Evolutionary conservation across 2,113 vertebrate genomes (phyloP), one percentile per base, ranked within the genome.

Genomic region (Hepsetus odoe): DNA sequence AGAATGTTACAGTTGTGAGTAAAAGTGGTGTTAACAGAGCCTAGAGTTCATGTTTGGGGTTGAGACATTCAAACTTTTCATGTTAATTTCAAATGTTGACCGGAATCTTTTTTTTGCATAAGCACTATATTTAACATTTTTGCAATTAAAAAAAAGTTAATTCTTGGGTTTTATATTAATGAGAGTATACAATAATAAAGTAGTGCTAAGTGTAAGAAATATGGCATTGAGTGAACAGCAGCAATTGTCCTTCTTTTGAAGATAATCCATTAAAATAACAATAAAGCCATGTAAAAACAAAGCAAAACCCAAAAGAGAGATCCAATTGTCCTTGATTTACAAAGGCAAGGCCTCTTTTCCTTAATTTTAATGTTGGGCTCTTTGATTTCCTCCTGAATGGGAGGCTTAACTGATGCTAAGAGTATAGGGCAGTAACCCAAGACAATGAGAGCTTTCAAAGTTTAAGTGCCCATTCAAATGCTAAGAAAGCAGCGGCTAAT

Each of bases 381-480:
- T 90, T 87, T 89, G 86, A 92, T 92, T 91, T 89, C 85, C 88
- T 87, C 88, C 83, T 90, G 89, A 92, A 90, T 90, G 83, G 87
- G 72, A 88, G 90, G 83, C 88, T 89, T 86, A 90, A 90, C 84
- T 88, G 86, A 91, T 90, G 89, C 59, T 84, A 86, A 86, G 83
- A 88, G 86, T 86, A 89, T 82, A 89, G 90, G 85, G 46, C 81
- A 89, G 87, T 91, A 90, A 86, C 88, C 86, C 87, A 91, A 93
- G 92, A 93, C 93, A 94, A 93, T 92, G 86, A 90, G 86, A 92
- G 89, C 91, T 92, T 91, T 90, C 87, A 93, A 86, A 91, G 89
- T 91, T 92, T 90, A 90, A 91, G 89, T 83, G 74, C 44, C 90
- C 84, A 93, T 93, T 94, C 88, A 92, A 83, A 93, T 95, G 92